Conservation (phyloP, 2,888 invertebrate species). For the Harpagoxenus sublaevis region DNA sequence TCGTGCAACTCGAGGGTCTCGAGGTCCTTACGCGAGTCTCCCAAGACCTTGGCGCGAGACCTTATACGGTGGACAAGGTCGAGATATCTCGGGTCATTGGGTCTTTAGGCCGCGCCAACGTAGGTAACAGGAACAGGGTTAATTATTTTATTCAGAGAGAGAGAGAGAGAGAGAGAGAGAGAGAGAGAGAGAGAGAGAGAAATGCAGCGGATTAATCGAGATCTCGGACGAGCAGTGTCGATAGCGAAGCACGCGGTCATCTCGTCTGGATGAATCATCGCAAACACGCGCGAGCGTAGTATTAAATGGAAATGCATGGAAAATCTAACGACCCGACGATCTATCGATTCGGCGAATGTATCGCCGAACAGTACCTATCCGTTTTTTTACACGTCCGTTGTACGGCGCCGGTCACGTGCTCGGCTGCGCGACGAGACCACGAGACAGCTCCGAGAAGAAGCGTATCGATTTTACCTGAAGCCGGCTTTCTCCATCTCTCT, state of each 20-base stretch:
- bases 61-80: slow-evolving; percentile 85
- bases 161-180: no score
- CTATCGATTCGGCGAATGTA: not conserved
- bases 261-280: not conserved
- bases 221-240: not conserved
- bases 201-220: not conserved
- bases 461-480: slow-evolving; percentile 75
- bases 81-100: slow-evolving; percentile 81
- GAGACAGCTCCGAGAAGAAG: slow-evolving; percentile 66
- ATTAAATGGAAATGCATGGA: not conserved
- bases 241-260: not conserved
- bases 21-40: slow-evolving; percentile 81
- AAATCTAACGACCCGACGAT: not conserved
- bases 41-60: slow-evolving; percentile 81
- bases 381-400: slow-evolving; percentile 55
- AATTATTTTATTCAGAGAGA: slow-evolving; percentile 20
- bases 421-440: slow-evolving; percentile 40
- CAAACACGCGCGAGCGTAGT: not conserved
- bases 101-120: slow-evolving; percentile 79
- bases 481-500: slow-evolving; percentile 69
- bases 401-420: slow-evolving; percentile 70
- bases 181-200: no score
- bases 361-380: no score
- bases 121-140: not conserved
- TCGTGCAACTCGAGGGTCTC: slow-evolving; percentile 25